Evolutionary conservation across 2,113 vertebrate genomes (phyloP), one percentile per base, ranked within the genome.

Genomic region (Elgaria multicarinata): DNA sequence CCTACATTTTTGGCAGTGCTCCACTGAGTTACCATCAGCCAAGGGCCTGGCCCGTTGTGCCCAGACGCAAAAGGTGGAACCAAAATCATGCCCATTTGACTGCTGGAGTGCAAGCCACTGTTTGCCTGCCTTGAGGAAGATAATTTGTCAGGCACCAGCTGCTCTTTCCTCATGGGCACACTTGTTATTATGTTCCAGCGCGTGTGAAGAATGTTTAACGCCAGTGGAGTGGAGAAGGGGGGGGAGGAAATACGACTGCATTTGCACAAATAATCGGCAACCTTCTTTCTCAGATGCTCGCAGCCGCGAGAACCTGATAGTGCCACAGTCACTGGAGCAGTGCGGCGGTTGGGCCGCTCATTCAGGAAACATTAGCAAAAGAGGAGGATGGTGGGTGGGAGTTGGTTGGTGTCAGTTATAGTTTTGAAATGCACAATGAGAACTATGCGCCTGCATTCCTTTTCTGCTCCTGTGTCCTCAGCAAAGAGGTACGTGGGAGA

Each of bases 81-180:
- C 86, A 95, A 92, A 91, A 44, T 83, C 83, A 85, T 55, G 55
- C 93, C 94, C 92, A 79, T 94, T 93, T 92, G 90, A 94, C 75
- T 94, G 92, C 92, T 95, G 86, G 91, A 93, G 91, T 94, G 94
- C 94, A 86, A 90, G 94, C 86, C 92, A 96, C 96, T 93, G 93
- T 97, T 96, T 97, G 95, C 94, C 94, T 94, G 95, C 95, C 96
- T 97, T 94, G 93, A 96, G 94, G 79, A 77, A 94, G 96, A 92
- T 96, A 96, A 97, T 97, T 97, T 96, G 96, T 97, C 96, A 97
- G 95, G 95, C 96, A 97, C 96, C 97, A 97, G 97, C 97, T 97
- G 97, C 97, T 95, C 96, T 95, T 95, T 96, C 95, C 96, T 97
- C 96, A 91, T 94, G 96, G 97, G 96, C 95, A 96, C 95, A 94